phyloP scores from a whole-genome alignment of 2,797 vertebrate species.

The Cyprinella venusta region DNA sequence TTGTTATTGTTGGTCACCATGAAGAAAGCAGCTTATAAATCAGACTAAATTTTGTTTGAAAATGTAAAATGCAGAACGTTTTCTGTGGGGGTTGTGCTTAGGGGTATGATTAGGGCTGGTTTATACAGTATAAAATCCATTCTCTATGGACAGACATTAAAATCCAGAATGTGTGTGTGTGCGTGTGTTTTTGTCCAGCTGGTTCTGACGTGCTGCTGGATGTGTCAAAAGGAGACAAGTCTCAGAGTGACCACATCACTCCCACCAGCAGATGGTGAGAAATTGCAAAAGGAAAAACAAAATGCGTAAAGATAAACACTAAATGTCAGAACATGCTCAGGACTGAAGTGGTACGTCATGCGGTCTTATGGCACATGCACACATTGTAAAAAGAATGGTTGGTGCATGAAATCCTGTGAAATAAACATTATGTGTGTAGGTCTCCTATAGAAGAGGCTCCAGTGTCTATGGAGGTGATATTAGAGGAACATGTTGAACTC shows the following conservation, averaged over 20 bases:
- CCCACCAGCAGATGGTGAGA: slow-evolving; percentile 70
- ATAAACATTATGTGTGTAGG: slow-evolving; percentile 59
- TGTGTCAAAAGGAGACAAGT: slow-evolving; percentile 67
- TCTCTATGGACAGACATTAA: not conserved
- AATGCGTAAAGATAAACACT: slow-evolving; percentile 17
- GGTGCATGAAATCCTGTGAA: too few relatives aligned
- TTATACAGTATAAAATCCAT: not conserved
- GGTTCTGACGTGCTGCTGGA: slow-evolving; percentile 65
- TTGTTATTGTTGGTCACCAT: not conserved
- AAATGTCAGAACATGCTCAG: not conserved
- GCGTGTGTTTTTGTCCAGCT: slow-evolving; percentile 47
- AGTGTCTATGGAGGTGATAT: slow-evolving; percentile 72
- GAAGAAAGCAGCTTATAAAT: not conserved
- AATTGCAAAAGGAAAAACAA: slow-evolving; percentile 13
- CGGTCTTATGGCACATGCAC: not conserved
- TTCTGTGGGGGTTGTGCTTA: not conserved
- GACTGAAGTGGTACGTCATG: not conserved
- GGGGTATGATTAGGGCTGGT: not conserved
- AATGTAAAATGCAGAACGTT: not conserved
- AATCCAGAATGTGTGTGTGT: slow-evolving; percentile 4
- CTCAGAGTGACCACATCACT: slow-evolving; percentile 64
- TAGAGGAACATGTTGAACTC: slow-evolving; percentile 76
- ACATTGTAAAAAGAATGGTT: not conserved
- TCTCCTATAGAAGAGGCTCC: slow-evolving; percentile 67
- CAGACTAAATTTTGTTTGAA: not conserved